Conservation (phyloP, 2,888 invertebrate genomes). For the Drosophila anceps region DNA sequence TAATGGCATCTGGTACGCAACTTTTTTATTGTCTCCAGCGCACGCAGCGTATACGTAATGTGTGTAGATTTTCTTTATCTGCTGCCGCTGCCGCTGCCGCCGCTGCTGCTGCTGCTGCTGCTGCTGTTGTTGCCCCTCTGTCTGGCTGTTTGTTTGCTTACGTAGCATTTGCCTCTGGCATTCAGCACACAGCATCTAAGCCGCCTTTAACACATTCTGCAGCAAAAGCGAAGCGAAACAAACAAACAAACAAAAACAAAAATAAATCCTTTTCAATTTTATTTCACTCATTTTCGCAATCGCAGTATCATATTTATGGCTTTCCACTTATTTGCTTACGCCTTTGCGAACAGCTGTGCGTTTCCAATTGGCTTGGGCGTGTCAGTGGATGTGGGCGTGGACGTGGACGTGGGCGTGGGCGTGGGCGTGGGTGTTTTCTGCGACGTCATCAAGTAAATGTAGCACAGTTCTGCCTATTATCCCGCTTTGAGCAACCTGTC, state of each 20-base stretch:
- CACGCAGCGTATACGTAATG: constrained; percentile 75
- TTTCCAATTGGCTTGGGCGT: constrained; percentile 42
- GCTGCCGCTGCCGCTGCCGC: not conserved
- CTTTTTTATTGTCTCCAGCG: constrained; percentile 50
- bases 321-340: constrained; percentile 56
- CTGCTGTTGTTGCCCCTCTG: constrained; percentile 5
- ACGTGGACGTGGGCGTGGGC: not conserved
- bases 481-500: constrained; percentile 8
- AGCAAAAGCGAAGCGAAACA: constrained; percentile 9
- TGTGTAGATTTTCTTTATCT: constrained; percentile 15
- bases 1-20: constrained; percentile 67
- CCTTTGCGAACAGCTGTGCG: constrained; percentile 52
- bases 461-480: constrained; percentile 16
- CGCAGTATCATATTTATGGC: constrained; percentile 65
- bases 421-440: constrained; percentile 28
- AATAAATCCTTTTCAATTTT: constrained; percentile 55
- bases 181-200: constrained; percentile 37
- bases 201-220: constrained; percentile 33
- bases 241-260: constrained; percentile 5
- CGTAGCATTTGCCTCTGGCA: constrained; percentile 55
- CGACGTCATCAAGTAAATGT: constrained; percentile 72
- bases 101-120: not conserved
- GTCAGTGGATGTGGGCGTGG: constrained; percentile 4
- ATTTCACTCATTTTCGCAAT: constrained; percentile 56
- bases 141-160: constrained; percentile 54